phyloP scores from a whole-genome alignment of 2,797 vertebrate genomes.

The Mus minutoides region DNA sequence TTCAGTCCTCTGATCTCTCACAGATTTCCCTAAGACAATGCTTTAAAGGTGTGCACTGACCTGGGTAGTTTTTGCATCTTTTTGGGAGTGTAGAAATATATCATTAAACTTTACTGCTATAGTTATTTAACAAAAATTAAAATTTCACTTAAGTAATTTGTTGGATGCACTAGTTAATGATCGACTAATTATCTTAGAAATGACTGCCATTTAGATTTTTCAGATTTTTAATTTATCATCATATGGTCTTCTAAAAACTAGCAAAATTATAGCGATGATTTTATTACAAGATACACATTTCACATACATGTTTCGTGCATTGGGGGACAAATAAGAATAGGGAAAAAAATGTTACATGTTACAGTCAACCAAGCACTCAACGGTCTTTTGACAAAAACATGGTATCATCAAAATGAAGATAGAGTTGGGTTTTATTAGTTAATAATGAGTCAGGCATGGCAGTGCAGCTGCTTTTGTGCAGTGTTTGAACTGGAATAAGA shows the following conservation, averaged over 20 bases:
- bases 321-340: background rate
- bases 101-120: conserved; percentile 8
- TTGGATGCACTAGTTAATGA: background rate
- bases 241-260: background rate
- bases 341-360: background rate
- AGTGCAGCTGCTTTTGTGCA: background rate
- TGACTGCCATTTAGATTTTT: background rate
- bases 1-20: background rate
- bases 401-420: background rate
- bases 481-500: background rate
- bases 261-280: conserved; percentile 9
- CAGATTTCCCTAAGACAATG: background rate
- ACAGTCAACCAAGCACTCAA: background rate
- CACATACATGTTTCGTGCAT: background rate
- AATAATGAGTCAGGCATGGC: too few relatives aligned
- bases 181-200: background rate
- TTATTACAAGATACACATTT: conserved; percentile 1
- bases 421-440: background rate
- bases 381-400: background rate
- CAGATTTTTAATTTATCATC: background rate
- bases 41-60: background rate
- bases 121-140: conserved; percentile 35
- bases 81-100: background rate
- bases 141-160: conserved; percentile 29
- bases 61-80: background rate